phyloP scores from a whole-genome alignment of 64 coral and sea anemone species.

The Astreopora myriophthalma region DNA sequence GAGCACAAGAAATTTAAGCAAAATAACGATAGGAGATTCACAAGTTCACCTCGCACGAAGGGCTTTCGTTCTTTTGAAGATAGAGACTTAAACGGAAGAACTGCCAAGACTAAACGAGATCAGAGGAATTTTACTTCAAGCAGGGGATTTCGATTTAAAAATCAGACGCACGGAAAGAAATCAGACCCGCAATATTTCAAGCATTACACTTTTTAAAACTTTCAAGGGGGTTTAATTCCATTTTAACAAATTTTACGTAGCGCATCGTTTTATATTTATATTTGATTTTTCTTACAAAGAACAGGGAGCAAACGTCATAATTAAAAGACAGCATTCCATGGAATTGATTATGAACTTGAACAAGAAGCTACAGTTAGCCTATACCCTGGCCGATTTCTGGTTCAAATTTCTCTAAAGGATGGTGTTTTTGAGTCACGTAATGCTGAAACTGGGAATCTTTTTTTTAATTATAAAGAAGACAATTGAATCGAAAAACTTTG shows the following conservation, averaged over 20 bases:
- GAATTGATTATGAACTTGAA: too few relatives aligned
- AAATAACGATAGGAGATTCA: neutral
- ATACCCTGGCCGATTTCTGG: too few relatives aligned
- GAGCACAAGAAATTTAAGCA: neutral
- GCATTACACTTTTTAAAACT: slow-evolving; percentile 9
- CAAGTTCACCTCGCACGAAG: neutral
- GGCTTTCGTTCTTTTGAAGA: neutral
- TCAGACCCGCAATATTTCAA: neutral
- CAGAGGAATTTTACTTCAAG: neutral
- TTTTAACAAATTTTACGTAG: neutral
- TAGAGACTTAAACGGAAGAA: neutral
- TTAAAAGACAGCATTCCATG: too few relatives aligned
- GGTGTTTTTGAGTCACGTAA: too few relatives aligned
- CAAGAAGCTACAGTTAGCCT: too few relatives aligned
- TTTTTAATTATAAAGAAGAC: too few relatives aligned
- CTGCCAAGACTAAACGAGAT: neutral
- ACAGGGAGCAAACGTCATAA: too few relatives aligned
- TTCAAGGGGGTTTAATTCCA: neutral
- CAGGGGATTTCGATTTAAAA: slow-evolving; percentile 5
- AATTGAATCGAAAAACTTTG: too few relatives aligned
- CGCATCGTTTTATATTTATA: neutral
- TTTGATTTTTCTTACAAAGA: neutral
- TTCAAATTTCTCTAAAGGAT: too few relatives aligned
- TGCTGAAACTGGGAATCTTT: too few relatives aligned
- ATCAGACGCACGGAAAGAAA: neutral